These are phyloP conservation scores for Gorsachius goisagi DNA, from an alignment of 2,113 vertebrate genomes.

Conservation along the genomic window DNA sequence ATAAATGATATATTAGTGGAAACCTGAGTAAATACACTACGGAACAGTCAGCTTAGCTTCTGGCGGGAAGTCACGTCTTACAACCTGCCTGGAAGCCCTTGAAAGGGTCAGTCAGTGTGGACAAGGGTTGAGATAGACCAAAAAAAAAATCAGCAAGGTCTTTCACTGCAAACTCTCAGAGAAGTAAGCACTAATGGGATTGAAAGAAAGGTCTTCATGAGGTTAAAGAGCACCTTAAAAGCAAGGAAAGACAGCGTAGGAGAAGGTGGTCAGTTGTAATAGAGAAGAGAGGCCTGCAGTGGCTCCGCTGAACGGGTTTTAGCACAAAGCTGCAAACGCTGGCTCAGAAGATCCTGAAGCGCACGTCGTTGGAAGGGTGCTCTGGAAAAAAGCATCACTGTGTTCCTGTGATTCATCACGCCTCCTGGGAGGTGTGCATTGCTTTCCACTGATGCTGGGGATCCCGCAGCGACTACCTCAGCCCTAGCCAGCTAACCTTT, in stretches of 20 bases:
- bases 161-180: not conserved
- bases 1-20: not conserved
- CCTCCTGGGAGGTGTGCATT: not conserved
- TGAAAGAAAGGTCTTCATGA: not conserved
- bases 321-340: not conserved
- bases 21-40: not conserved
- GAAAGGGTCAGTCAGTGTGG: not conserved
- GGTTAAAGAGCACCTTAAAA: not conserved
- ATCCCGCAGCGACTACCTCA: not conserved
- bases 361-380: not conserved
- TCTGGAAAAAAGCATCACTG: conserved; percentile 18
- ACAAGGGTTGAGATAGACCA: not conserved
- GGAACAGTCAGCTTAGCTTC: not conserved
- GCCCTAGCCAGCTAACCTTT: not conserved
- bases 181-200: not conserved
- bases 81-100: not conserved
- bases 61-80: not conserved
- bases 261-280: not conserved
- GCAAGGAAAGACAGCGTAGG: not conserved
- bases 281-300: not conserved
- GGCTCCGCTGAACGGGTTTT: not conserved
- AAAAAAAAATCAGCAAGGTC: not conserved
- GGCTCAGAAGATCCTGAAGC: not conserved
- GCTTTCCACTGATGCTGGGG: conserved; percentile 25
- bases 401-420: not conserved